Base-by-base conservation (phyloP, 2,888 invertebrate genomes). In the Polydrusus pterygomalis region DNA sequence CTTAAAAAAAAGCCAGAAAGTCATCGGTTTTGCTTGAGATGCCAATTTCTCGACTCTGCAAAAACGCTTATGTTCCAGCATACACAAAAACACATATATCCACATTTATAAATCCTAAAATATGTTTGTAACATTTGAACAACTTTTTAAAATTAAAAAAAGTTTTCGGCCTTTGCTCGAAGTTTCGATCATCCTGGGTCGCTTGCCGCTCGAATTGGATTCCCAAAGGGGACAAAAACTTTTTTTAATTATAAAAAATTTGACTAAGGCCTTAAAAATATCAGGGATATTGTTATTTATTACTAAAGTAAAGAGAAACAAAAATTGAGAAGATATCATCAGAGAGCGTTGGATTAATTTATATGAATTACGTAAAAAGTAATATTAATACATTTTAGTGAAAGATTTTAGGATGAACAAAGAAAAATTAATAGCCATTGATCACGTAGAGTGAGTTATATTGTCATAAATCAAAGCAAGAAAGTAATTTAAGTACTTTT, bases 231-330 rank as follows among this genome's bases (percentile, higher is more conserved):
- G 20, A 20, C 54, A 54, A 25, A 54, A 54, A 25, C 13, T 30
- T 54, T 54, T 54, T 54, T 54, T 54, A 54, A 54, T 54, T 20
- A 20, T 54, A 54, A 54, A 20, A 54, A 54, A 54, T 54, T 30
- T 30, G 13, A 25, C 25, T 54, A 30, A n/a, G 11, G 54, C 13
- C 7, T 11, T 7, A n/a, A 30, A 54, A 54, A 54, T 54, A 54
- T 30, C 30, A 5, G 9, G 11, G n/a, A 54, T 30, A 54, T 54
- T 47, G 47, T 47, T 47, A 47, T 47, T 47, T 47, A 47, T 47
- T 47, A 17, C 47, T 47, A 17, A 47, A 17, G 47, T 43, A 34
- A 34, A 34, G 34, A 2, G 6, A 17, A 47, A 47, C 15, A 47
- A 47, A 47, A 47, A 47, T 47, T 17, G 9, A 17, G 17, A 17